Evolutionary conservation across 2,888 invertebrate genomes (phyloP).

Genomic region (Polia nebulosa): DNA sequence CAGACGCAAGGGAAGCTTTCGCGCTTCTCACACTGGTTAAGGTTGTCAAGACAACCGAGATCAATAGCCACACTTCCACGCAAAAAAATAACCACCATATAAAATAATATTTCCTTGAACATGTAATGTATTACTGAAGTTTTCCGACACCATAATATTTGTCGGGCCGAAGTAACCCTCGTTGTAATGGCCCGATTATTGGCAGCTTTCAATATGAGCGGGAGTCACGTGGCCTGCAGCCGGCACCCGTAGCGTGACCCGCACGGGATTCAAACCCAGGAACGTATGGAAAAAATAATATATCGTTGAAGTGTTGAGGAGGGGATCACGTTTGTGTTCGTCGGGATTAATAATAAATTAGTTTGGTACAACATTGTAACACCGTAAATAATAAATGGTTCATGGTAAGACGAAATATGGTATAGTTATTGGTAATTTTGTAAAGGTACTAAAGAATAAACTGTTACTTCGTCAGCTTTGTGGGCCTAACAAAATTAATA

Average conservation of each 20-base stretch:
- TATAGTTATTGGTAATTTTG: too few relatives aligned
- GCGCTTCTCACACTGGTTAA: neutral
- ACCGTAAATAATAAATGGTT: too few relatives aligned
- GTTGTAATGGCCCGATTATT: slow-evolving; percentile 65
- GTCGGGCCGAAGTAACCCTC: slow-evolving; percentile 57
- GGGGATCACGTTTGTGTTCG: slow-evolving; percentile 47
- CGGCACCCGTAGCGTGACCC: slow-evolving; percentile 72
- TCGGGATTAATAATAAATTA: slow-evolving; percentile 35
- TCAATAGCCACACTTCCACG: neutral
- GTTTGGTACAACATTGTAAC: slow-evolving; percentile 8
- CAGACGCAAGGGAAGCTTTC: neutral
- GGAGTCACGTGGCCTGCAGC: slow-evolving; percentile 74
- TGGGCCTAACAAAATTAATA: too few relatives aligned
- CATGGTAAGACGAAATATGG: too few relatives aligned
- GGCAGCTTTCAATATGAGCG: slow-evolving; percentile 69
- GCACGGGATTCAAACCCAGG: slow-evolving; percentile 49
- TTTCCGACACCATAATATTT: slow-evolving; percentile 63
- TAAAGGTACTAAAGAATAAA: too few relatives aligned
- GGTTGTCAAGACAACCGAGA: slow-evolving; percentile 3
- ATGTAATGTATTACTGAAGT: slow-evolving; percentile 64
- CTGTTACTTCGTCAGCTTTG: too few relatives aligned
- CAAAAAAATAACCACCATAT: slow-evolving; percentile 7
- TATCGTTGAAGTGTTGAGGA: slow-evolving; percentile 36
- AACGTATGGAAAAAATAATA: slow-evolving; percentile 54
- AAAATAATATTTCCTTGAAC: slow-evolving; percentile 38